These are phyloP conservation scores for Osmerus mordax DNA, from an alignment of 2,113 vertebrate species.

Conservation along the genomic window DNA sequence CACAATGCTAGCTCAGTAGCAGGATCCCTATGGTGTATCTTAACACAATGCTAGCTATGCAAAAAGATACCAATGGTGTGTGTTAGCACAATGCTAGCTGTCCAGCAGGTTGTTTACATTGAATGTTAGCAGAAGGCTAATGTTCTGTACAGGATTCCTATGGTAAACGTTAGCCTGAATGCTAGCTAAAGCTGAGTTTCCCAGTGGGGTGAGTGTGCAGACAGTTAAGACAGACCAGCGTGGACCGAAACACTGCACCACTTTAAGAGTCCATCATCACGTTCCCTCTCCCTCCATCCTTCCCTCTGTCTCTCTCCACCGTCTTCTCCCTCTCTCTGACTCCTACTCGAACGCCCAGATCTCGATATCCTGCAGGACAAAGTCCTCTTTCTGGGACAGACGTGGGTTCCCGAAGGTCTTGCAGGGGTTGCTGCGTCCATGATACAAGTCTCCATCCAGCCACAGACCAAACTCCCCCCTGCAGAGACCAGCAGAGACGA, in stretches of 20 bases:
- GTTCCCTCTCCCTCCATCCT: neutral
- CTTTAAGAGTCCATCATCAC: neutral
- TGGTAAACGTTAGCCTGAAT: too few species aligned
- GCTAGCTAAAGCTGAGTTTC: neutral
- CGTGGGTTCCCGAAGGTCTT: slow-evolving; percentile 83
- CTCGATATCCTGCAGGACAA: slow-evolving; percentile 86
- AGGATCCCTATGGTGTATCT: neutral
- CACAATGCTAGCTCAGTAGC: neutral
- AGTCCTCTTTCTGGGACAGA: slow-evolving; percentile 83
- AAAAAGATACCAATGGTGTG: neutral
- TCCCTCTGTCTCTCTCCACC: slow-evolving; percentile 68
- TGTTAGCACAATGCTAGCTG: neutral
- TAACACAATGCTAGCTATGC: neutral
- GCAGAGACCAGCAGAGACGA: slow-evolving; percentile 21
- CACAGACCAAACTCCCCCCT: slow-evolving; percentile 85
- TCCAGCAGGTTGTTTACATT: neutral
- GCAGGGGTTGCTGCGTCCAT: slow-evolving; percentile 83
- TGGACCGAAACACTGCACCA: neutral
- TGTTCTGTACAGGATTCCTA: too few species aligned
- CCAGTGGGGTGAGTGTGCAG: neutral
- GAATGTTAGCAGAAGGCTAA: neutral
- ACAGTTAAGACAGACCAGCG: neutral
- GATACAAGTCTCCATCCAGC: slow-evolving; percentile 85
- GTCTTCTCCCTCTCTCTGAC: slow-evolving; percentile 4
- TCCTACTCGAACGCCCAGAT: slow-evolving; percentile 84